Evolutionary conservation across 2,888 invertebrate genomes (phyloP).

Genomic region (Osmoderma eremita): DNA sequence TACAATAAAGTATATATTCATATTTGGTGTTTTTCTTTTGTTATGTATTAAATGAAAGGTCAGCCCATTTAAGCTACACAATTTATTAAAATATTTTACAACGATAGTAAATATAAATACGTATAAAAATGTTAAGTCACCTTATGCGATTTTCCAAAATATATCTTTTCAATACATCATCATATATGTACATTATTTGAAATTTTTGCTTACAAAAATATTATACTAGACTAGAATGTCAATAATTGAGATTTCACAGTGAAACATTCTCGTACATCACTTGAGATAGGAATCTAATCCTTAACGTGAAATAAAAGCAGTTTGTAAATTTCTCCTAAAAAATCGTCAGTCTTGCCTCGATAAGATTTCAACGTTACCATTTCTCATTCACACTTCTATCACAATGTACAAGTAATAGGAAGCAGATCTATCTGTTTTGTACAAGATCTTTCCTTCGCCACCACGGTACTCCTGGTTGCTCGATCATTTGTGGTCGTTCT

Average conservation of each 20-base stretch:
- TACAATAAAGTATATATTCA: conserved; percentile 41
- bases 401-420: conserved; percentile 24
- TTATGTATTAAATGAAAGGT: background rate
- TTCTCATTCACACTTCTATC: conserved; percentile 22
- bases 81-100: conserved; percentile 11
- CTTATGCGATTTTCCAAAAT: conserved; percentile 5
- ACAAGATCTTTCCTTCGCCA: conserved; percentile 62
- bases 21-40: conserved; percentile 7
- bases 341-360: conserved; percentile 35
- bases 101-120: conserved; percentile 21
- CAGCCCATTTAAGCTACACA: background rate
- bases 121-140: conserved; percentile 1
- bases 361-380: conserved; percentile 6
- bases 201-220: conserved; percentile 26
- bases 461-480: conserved; percentile 64
- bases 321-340: conserved; percentile 28
- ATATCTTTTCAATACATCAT: background rate
- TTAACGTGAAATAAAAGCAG: conserved; percentile 12
- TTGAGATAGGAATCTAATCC: conserved; percentile 37
- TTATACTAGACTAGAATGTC: conserved; percentile 40
- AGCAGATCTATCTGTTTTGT: conserved; percentile 28
- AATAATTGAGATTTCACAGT: conserved; percentile 13
- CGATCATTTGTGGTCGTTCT: conserved; percentile 44
- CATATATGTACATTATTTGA: conserved; percentile 10
- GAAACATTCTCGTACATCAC: conserved; percentile 26